Conservation (phyloP, 2,888 invertebrate genomes). For the Eumacrocentrus americanus region DNA sequence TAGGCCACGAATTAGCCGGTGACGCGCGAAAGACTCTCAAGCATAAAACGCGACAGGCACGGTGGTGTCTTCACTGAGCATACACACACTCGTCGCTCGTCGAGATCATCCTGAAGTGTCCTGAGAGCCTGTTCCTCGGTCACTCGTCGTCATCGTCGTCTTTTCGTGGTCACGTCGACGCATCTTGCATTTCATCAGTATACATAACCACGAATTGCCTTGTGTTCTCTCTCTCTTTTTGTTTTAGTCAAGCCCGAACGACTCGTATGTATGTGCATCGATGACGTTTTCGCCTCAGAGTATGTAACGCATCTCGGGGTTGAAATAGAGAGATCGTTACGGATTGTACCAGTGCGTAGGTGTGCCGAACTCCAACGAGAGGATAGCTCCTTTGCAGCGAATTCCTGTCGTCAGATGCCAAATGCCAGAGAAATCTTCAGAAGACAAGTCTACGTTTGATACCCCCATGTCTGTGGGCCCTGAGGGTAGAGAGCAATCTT, state of each 20-base stretch:
- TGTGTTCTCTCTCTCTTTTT: no score
- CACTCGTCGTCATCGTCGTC: conserved; percentile 1
- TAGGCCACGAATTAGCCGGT: conserved; percentile 39
- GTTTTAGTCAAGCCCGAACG: not conserved
- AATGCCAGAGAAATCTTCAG: conserved; percentile 1
- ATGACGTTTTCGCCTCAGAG: conserved; percentile 39
- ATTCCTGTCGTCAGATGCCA: conserved; percentile 1
- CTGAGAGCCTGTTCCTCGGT: not conserved
- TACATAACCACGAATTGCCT: not conserved
- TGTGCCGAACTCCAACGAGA: conserved; percentile 47
- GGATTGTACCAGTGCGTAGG: conserved; percentile 56
- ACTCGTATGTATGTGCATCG: conserved; percentile 17
- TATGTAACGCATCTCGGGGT: conserved; percentile 41
- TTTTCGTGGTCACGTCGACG: not conserved
- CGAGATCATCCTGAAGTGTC: conserved; percentile 39
- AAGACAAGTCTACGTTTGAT: not conserved
- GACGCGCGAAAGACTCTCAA: conserved; percentile 45
- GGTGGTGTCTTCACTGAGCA: conserved; percentile 47
- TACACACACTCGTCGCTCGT: conserved; percentile 28
- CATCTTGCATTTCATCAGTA: not conserved
- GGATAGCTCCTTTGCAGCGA: conserved; percentile 22
- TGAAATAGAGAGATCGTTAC: conserved; percentile 46
- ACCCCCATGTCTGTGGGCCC: not conserved
- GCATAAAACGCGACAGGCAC: conserved; percentile 41
- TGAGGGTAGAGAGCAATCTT: not conserved